Evolutionary conservation across 2,888 invertebrate genomes (phyloP).

Genomic region (Parascotia fuliginaria): DNA sequence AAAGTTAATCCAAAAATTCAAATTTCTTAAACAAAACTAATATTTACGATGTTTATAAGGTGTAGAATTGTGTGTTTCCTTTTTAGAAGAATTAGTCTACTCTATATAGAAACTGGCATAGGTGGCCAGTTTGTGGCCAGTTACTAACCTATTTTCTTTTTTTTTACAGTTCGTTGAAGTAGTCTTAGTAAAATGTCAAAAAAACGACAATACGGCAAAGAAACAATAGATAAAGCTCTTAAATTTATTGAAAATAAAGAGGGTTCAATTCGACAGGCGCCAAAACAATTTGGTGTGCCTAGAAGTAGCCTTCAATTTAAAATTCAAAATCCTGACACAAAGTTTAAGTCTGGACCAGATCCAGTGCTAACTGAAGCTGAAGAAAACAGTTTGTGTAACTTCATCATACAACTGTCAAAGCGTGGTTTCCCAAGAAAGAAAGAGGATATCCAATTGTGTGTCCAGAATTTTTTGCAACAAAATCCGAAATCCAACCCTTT

Average conservation of each 20-base stretch:
- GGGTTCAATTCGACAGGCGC: slow-evolving; percentile 7
- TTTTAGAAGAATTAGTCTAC: background rate
- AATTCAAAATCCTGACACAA: slow-evolving; percentile 11
- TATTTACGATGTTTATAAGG: slow-evolving; percentile 2
- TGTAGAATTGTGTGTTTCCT: slow-evolving; percentile 3
- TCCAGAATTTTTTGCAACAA: too few relatives aligned
- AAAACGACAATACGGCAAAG: slow-evolving; percentile 2
- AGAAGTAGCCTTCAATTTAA: slow-evolving; percentile 12
- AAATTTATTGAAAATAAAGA: slow-evolving; percentile 11
- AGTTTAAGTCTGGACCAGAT: slow-evolving; percentile 5
- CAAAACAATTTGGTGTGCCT: slow-evolving; percentile 12
- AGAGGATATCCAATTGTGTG: background rate
- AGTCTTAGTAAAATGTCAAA: background rate
- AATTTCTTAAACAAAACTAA: background rate
- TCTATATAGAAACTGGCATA: too few relatives aligned
- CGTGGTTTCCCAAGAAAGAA: slow-evolving; percentile 1
- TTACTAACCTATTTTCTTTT: too few relatives aligned
- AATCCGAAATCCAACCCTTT: too few relatives aligned
- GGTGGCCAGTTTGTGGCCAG: too few relatives aligned
- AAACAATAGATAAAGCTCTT: slow-evolving; percentile 1
- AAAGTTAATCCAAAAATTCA: background rate
- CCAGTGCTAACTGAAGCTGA: slow-evolving; percentile 3
- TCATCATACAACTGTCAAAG: background rate
- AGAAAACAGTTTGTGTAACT: background rate
- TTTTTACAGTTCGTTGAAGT: too few relatives aligned